phyloP scores from a whole-genome alignment of 2,888 invertebrate species.

The Stratiomys singularior region DNA sequence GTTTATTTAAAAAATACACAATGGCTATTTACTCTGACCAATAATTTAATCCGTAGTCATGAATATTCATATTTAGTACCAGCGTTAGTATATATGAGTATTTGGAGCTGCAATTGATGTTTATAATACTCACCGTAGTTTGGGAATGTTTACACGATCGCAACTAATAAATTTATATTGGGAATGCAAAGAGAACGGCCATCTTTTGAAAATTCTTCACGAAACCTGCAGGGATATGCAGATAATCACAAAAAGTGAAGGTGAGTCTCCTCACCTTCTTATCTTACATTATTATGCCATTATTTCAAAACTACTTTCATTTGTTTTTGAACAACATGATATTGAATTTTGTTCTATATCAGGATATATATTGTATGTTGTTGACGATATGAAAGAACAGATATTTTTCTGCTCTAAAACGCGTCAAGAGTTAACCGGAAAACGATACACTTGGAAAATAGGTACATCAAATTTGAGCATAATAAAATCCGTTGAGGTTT shows the following conservation, averaged over 20 bases:
- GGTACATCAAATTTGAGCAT: not conserved
- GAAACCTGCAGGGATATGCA: not conserved
- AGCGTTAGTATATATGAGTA: too few relatives aligned
- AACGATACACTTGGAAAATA: slow-evolving; percentile 6
- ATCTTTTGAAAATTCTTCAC: not conserved
- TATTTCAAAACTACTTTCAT: not conserved
- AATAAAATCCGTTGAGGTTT: not conserved
- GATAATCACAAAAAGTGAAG: not conserved
- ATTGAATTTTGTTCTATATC: not conserved
- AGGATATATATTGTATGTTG: slow-evolving; percentile 5
- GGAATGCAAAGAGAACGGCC: not conserved
- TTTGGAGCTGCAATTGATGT: not conserved
- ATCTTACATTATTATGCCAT: not conserved
- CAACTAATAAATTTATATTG: not conserved
- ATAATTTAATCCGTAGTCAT: too few relatives aligned
- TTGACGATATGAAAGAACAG: not conserved
- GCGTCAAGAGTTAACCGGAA: not conserved
- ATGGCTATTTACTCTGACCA: too few relatives aligned
- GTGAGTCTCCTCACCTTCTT: not conserved
- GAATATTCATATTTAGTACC: too few relatives aligned
- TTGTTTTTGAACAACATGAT: too few relatives aligned
- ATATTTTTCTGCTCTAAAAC: not conserved
- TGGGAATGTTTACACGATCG: not conserved
- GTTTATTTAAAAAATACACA: too few relatives aligned
- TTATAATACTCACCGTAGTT: not conserved